Evolutionary conservation across 2,113 vertebrate genomes (phyloP), one percentile per base, ranked within the genome.

Genomic region (Cyanoderma ruficeps): DNA sequence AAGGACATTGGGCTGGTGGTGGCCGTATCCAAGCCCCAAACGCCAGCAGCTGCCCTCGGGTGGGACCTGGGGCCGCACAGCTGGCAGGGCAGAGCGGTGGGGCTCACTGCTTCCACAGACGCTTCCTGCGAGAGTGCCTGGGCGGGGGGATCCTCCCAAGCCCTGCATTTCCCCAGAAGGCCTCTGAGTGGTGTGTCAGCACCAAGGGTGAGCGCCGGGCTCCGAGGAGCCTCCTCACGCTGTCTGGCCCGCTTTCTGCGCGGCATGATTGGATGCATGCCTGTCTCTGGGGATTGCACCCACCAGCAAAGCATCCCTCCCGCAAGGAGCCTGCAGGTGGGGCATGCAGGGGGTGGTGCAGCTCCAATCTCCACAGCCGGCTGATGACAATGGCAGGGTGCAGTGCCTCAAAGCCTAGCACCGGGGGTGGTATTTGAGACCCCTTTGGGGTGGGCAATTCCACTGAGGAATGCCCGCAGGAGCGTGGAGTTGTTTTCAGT

Each of bases 181-280:
- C 98, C 98, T 98, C 97, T 97, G 97, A 96, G 98, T 96, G 98
- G 98, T 98, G 97, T 97, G 89, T 56, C 70, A 87, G 92, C 92
- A 97, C 95, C 94, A 37, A 88, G n/a, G 69, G 92, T 94, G 84
- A 93, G 88, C 33, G 2, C 67, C 10, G 76, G 63, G 37, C 92
- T 93, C 64, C 52, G 4, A 7, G 83, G 59, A 94, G 72, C 47
- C 60, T 83, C 39, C 72, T 39, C 13, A 0, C 13, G 33, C 35
- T 7, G 49, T 8, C 71, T 10, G n/a, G 56, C 22, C 2, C 0
- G 10, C 56, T 65, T 37, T 75, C 37, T 72, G 81, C 9, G 3
- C 1, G 0, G 56, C 16, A 25, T 7, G 65, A 28, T 49, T 53
- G 78, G 49, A 21, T 60, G 74, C 65, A 17, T 63, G 52, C 30